These are phyloP conservation scores for Tetragnatha versicolor DNA, from an alignment of 1,140 invertebrate species.

Conservation along the genomic window DNA sequence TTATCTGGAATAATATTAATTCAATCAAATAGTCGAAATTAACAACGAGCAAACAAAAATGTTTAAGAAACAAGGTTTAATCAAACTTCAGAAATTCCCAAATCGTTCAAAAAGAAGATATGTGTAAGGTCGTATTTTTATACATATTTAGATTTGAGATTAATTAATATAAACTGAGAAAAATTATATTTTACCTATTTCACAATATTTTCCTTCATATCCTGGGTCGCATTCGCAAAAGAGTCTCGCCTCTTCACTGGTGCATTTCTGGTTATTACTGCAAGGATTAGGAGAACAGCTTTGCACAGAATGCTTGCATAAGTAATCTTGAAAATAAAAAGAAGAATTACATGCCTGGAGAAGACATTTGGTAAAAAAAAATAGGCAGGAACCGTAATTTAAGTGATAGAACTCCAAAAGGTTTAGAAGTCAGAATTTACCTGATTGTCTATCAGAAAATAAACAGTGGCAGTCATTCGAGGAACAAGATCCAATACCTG, in stretches of 20 bases:
- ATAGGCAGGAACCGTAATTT: not conserved
- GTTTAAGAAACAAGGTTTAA: not conserved
- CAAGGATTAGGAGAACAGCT: slow-evolving; percentile 20
- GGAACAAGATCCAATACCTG: not conserved
- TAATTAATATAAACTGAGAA: not conserved
- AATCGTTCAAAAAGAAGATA: not conserved
- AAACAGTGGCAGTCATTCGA: not conserved
- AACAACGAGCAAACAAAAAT: not conserved
- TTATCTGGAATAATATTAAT: slow-evolving; percentile 72
- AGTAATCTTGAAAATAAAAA: not conserved
- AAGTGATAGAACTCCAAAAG: not conserved
- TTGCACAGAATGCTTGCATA: slow-evolving; percentile 6
- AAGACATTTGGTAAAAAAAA: not conserved
- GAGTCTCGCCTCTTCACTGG: not conserved
- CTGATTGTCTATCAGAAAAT: not conserved
- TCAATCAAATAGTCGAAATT: not conserved
- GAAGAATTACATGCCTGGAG: not conserved
- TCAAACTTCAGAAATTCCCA: no score
- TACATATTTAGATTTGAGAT: not conserved
- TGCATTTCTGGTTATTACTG: not conserved
- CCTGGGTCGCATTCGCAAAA: slow-evolving; percentile 2
- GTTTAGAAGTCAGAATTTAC: not conserved
- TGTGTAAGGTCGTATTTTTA: not conserved
- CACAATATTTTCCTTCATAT: slow-evolving; percentile 29
- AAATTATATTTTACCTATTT: slow-evolving; percentile 5